phyloP scores from a whole-genome alignment of 2,797 vertebrate genomes.

The Gallirallus australis region DNA sequence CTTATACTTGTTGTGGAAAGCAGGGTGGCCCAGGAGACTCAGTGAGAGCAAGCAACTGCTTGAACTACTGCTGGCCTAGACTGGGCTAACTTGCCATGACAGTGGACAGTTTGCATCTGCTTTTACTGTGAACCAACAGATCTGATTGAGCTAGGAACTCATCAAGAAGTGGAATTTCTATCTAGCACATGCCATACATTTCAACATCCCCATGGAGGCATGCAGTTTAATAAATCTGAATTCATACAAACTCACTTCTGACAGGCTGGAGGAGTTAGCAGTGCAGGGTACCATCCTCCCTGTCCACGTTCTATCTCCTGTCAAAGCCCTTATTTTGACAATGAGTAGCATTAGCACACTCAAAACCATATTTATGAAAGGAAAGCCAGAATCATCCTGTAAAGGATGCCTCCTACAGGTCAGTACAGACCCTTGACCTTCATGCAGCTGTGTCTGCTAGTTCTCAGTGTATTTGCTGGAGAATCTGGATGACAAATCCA shows the following conservation, averaged over 20 bases:
- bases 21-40: background rate
- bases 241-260: background rate
- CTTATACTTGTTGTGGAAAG: background rate
- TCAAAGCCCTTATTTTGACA: background rate
- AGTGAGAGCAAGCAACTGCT: background rate
- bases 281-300: background rate
- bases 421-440: background rate
- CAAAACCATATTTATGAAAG: background rate
- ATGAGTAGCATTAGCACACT: background rate
- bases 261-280: background rate
- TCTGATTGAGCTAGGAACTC: background rate
- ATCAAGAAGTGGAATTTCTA: background rate
- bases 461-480: background rate
- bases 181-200: background rate
- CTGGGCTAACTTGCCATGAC: background rate
- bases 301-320: rapidly evolving
- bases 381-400: background rate
- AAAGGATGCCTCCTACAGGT: background rate
- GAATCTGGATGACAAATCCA: background rate
- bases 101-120: background rate
- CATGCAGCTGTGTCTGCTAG: background rate
- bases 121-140: background rate
- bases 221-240: background rate
- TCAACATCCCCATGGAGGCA: background rate
- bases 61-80: background rate